phyloP scores from a whole-genome alignment of 2,113 vertebrate genomes.

The Bathybates hornii region DNA sequence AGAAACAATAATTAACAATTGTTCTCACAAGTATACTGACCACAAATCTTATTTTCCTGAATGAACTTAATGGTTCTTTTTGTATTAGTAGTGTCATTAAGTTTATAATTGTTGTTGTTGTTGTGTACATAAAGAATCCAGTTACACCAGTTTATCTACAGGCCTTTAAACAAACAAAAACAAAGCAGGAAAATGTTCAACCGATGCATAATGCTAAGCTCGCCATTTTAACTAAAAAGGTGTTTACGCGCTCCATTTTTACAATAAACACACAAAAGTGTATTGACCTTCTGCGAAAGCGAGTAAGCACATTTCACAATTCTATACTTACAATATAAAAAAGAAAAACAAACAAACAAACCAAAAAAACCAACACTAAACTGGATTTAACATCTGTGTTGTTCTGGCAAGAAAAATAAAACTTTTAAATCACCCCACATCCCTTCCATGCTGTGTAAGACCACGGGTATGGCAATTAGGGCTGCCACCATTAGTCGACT shows the following conservation, averaged over 20 bases:
- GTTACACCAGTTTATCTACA: neutral
- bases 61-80: neutral
- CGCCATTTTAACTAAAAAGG: neutral
- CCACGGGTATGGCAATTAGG: fast-evolving
- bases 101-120: neutral
- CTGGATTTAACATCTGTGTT: neutral
- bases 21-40: neutral
- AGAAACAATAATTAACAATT: neutral
- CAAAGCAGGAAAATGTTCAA: neutral
- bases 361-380: neutral
- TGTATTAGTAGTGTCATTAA: neutral
- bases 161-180: neutral
- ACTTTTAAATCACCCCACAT: neutral
- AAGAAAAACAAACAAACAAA: neutral
- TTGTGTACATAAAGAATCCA: neutral
- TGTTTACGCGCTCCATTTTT: fast-evolving
- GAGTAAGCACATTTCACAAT: neutral
- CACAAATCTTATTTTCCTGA: neutral
- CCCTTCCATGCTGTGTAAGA: fast-evolving
- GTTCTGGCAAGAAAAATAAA: neutral
- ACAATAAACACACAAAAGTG: neutral
- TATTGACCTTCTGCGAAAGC: fast-evolving
- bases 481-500: too few relatives aligned
- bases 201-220: neutral
- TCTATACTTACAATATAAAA: neutral